These are phyloP conservation scores for Paraescarpia echinospica DNA, from an alignment of 1,140 invertebrate species.

Conservation along the genomic window DNA sequence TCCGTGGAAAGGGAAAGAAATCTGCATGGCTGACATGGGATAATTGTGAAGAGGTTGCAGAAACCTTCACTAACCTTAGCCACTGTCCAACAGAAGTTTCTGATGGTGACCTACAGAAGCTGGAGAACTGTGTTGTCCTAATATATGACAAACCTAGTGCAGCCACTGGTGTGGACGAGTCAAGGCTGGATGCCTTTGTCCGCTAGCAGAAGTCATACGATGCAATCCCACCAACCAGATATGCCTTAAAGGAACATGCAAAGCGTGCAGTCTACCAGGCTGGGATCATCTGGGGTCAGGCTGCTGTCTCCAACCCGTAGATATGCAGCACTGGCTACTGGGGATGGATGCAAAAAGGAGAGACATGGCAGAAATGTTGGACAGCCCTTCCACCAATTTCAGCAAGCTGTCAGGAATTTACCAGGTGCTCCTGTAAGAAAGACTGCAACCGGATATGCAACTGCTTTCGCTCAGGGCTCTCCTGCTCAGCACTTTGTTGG, in stretches of 20 bases:
- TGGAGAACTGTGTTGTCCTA: slow-evolving; percentile 32
- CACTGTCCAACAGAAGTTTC: not conserved
- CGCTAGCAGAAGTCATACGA: slow-evolving; percentile 20
- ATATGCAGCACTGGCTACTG: too few relatives aligned
- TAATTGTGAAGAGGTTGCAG: not conserved
- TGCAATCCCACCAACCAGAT: slow-evolving; percentile 20
- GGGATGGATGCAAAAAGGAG: too few relatives aligned
- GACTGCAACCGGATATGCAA: too few relatives aligned
- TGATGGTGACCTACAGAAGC: not conserved
- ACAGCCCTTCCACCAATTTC: too few relatives aligned
- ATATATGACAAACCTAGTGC: slow-evolving; percentile 33
- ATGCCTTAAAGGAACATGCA: slow-evolving; percentile 2
- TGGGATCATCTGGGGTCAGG: too few relatives aligned
- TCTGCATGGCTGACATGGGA: slow-evolving; percentile 20
- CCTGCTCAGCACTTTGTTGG: too few relatives aligned
- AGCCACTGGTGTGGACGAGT: slow-evolving; percentile 24
- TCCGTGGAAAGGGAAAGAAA: slow-evolving; percentile 27
- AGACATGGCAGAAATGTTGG: too few relatives aligned
- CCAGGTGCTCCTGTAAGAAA: too few relatives aligned
- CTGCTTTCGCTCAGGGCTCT: too few relatives aligned
- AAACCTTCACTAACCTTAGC: not conserved
- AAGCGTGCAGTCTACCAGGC: too few relatives aligned
- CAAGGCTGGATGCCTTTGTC: slow-evolving; percentile 20
- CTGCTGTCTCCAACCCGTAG: too few relatives aligned
- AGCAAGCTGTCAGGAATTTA: too few relatives aligned